These are phyloP conservation scores for Aspidoscelis tigris DNA, from an alignment of 2,113 vertebrate genomes.

Conservation along the genomic window DNA sequence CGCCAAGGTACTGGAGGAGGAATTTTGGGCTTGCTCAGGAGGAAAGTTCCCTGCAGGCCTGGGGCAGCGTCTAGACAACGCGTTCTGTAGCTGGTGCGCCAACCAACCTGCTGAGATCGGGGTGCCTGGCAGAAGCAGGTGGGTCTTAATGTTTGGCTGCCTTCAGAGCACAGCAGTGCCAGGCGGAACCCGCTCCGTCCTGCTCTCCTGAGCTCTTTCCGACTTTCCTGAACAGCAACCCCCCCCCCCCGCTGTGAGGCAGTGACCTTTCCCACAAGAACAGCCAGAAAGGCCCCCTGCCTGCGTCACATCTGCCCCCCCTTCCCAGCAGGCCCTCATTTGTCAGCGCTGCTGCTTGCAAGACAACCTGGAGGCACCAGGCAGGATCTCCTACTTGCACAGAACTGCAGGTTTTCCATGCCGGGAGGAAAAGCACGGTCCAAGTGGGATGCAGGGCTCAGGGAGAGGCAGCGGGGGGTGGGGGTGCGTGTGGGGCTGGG, in stretches of 20 bases:
- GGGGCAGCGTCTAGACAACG: not conserved
- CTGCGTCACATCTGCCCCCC: not conserved
- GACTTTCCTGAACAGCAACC: not conserved
- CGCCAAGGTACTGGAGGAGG: not conserved
- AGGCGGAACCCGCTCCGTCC: accelerated
- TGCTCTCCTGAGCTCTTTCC: not conserved
- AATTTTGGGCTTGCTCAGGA: not conserved
- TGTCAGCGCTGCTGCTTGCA: not conserved
- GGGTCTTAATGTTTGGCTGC: slow-evolving; percentile 2
- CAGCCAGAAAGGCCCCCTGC: not conserved
- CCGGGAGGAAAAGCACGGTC: too few relatives aligned
- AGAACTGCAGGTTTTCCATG: not conserved
- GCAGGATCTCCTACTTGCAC: accelerated
- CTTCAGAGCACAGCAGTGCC: not conserved
- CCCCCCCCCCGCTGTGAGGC: not conserved
- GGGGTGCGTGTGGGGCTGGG: not conserved
- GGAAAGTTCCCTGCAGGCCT: not conserved
- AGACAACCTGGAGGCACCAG: not conserved
- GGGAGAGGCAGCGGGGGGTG: too few relatives aligned
- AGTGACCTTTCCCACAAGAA: slow-evolving; percentile 42
- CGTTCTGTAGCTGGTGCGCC: not conserved
- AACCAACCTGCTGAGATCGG: not conserved
- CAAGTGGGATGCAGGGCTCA: not conserved
- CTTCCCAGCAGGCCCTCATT: not conserved
- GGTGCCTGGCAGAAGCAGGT: not conserved